Evolutionary conservation across 2,797 vertebrate species (phyloP).

Genomic region (Tragopan temminckii): DNA sequence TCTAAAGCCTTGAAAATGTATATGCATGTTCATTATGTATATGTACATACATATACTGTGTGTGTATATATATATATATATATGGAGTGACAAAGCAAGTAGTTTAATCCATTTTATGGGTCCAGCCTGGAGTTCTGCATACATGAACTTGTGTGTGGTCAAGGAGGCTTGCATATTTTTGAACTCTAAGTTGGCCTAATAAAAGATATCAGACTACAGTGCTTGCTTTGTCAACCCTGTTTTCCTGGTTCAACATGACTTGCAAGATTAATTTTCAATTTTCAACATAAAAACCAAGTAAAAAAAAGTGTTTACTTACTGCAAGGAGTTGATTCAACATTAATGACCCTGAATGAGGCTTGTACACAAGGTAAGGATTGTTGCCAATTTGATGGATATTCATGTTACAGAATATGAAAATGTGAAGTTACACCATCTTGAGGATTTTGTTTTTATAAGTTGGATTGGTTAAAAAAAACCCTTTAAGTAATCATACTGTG

Average conservation of each 20-base stretch:
- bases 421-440: constrained; percentile 43
- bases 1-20: constrained; percentile 17
- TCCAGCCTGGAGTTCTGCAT: constrained; percentile 35
- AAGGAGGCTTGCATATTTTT: constrained; percentile 64
- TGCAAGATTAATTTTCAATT: constrained; percentile 75
- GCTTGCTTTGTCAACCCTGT: constrained; percentile 72
- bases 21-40: not conserved
- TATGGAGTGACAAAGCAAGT: constrained; percentile 53
- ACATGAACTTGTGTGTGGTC: constrained; percentile 57
- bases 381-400: constrained; percentile 57
- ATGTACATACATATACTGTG: not conserved
- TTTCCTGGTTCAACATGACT: constrained; percentile 63
- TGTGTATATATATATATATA: not conserved
- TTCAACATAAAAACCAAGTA: constrained; percentile 64
- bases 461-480: constrained; percentile 36
- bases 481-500: constrained; percentile 42
- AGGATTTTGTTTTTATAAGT: constrained; percentile 65
- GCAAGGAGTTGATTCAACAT: constrained; percentile 56
- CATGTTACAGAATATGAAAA: constrained; percentile 52
- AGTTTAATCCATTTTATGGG: constrained; percentile 54
- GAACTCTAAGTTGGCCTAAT: constrained; percentile 72
- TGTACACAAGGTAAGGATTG: constrained; percentile 58
- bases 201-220: constrained; percentile 72
- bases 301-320: constrained; percentile 68
- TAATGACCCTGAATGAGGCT: constrained; percentile 46